Evolutionary conservation across 2,113 vertebrate species (phyloP).

Genomic region (Enhydra lutris): DNA sequence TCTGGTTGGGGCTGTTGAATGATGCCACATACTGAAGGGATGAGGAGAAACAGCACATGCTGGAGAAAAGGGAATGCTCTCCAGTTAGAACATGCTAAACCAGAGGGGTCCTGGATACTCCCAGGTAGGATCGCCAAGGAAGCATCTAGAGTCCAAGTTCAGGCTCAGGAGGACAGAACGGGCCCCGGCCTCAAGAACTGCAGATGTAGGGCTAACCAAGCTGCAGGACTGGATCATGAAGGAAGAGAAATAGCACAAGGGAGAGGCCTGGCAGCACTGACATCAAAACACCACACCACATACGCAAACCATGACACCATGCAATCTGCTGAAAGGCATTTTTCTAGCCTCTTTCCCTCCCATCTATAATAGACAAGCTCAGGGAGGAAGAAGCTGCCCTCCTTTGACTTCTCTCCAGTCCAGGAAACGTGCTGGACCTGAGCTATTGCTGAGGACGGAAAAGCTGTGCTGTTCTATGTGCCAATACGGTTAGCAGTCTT

Average conservation of each 20-base stretch:
- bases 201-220: background rate
- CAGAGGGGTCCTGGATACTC: background rate
- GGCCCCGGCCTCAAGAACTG: background rate
- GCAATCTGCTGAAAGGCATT: background rate
- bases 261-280: too few species aligned
- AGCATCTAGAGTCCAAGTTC: background rate
- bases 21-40: background rate
- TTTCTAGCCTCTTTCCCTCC: background rate
- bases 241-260: background rate
- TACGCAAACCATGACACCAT: background rate
- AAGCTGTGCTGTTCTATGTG: background rate
- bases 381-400: background rate
- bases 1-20: background rate
- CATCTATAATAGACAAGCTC: background rate
- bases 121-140: background rate
- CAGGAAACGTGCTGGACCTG: background rate
- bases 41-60: background rate
- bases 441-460: background rate
- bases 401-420: background rate
- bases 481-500: background rate
- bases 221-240: background rate
- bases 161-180: background rate
- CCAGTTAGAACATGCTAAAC: background rate
- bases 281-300: background rate
- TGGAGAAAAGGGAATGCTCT: background rate